Base-by-base conservation (phyloP, 2,797 vertebrate species). In the Chanos chanos region DNA sequence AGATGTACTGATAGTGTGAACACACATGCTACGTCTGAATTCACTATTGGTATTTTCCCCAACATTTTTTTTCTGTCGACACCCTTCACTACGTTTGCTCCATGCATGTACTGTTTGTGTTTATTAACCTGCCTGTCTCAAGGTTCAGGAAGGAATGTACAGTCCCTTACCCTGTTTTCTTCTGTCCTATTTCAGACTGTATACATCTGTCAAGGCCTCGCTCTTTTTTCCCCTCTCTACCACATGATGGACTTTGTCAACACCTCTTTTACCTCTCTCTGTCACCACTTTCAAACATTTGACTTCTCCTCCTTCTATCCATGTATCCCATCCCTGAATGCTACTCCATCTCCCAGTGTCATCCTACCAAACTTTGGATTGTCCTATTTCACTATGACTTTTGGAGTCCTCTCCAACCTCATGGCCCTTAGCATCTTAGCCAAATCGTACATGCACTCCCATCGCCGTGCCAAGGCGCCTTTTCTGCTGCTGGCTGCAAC, bases 321-420 rank as follows among this genome's bases (percentile, higher is more conserved):
- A 4, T 25, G n/a, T 19, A 58, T 69, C 22, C 30, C 10, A 5
- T 66, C 30, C 16, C 7, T 22, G 4, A 84, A 77, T 61, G 66
- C 48, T 18, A 78, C 59, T 18, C 9, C 62, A 9, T 24, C n/a
- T 2, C 3, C 34, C 31, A 2, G 45, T 1, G 1, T 41, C 24
- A 67, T 2, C 33, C 45, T 51, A 15, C 39, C 54, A 9, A 52
- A 43, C n/a, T 73, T 86, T 8, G 77, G 57, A 2, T 68, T 87
- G 61, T 85, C 87, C 56, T 83, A 81, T 69, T 83, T 89, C 75
- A 86, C 81, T 33, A 89, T 89, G 87, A 80, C 62, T 18, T 75
- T 87, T 36, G 89, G 87, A 1, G 64, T 75, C 12, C 34, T 87
- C 36, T 89, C 88, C 22, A 89, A 87, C 77, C 59, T 89, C 41